A percentile compares a stretch with the other conserved stretches of the same genome.
Conservation (phyloP, 2,113 vertebrate species). For the Formicarius rufipectus region DNA sequence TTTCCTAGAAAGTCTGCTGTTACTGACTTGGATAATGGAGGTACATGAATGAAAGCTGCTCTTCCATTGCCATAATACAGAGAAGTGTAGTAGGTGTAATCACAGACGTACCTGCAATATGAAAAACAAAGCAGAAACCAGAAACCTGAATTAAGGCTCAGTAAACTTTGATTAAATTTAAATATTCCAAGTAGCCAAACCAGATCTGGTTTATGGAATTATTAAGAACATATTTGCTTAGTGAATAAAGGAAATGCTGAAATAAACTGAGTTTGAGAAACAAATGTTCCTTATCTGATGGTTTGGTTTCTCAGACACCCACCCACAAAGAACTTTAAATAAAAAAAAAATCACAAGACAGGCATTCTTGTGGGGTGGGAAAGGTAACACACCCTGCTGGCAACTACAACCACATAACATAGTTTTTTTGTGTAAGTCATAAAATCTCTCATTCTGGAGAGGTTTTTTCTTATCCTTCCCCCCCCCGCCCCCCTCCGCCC, state of each 20-base stretch:
- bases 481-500: too few species aligned
- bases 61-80: constrained; percentile 72
- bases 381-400: not conserved
- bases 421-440: not conserved
- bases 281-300: constrained; percentile 26
- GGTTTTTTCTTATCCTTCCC: not conserved
- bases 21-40: constrained; percentile 59
- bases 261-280: constrained; percentile 32
- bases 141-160: not conserved
- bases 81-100: constrained; percentile 83
- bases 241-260: constrained; percentile 25
- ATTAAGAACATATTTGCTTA: constrained; percentile 8
- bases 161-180: not conserved
- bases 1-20: constrained; percentile 73
- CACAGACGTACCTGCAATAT: constrained; percentile 79
- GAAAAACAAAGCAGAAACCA: not conserved
- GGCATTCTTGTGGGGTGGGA: not conserved
- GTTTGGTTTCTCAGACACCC: constrained; percentile 21
- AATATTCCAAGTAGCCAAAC: constrained; percentile 18
- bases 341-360: not conserved
- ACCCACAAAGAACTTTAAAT: constrained; percentile 7
- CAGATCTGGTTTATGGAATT: constrained; percentile 2
- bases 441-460: not conserved
- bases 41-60: constrained; percentile 80
- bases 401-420: not conserved